Evolutionary conservation across 2,113 vertebrate genomes (phyloP), one percentile per base, ranked within the genome.

Genomic region (Barbus barbus): DNA sequence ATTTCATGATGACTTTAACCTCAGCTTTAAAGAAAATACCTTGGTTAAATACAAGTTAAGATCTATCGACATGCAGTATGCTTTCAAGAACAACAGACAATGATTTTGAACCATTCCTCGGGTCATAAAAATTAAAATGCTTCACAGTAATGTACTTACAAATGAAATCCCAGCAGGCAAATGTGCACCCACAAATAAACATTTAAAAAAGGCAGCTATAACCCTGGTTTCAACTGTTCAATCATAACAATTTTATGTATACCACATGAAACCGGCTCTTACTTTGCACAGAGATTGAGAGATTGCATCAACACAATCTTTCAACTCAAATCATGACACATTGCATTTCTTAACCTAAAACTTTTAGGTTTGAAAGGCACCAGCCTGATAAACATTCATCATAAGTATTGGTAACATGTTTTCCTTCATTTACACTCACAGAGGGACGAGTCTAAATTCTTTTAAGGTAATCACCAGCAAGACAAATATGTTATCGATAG

Each of bases 111-210:
- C 9, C 9, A 36, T 22, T 69, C 63, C 28, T 9, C 7, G 1
- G 8, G 6, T 67, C 28, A 67, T n/a, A n/a, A n/a, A n/a, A n/a
- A n/a, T 20, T 0, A 33, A 65, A 67, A 33, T 18, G 65, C 65
- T 38, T 38, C 9, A 38, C 65, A 69, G 9, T 69, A 71, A n/a
- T 71, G 67, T n/a, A n/a, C 67, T 41, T 13, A 71, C 9, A 71
- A 71, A 41, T 71, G 67, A 38, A 71, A 38, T 20, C 33, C 33
- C 33, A 41, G 33, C 33, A 71, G 33, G 67, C 33, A 71, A 71
- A 71, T n/a, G 33, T 71, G 67, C 36, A 41, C 20, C 22, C 22
- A 41, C 67, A 71, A 71, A 71, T 41, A 71, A 71, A 71, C 36
- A 41, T 71, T 71, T 71, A 1, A 41, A 71, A 41, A 71, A 36